Base-by-base conservation (phyloP, 2,888 invertebrate genomes). In the Rhagophthalmus giganteus region DNA sequence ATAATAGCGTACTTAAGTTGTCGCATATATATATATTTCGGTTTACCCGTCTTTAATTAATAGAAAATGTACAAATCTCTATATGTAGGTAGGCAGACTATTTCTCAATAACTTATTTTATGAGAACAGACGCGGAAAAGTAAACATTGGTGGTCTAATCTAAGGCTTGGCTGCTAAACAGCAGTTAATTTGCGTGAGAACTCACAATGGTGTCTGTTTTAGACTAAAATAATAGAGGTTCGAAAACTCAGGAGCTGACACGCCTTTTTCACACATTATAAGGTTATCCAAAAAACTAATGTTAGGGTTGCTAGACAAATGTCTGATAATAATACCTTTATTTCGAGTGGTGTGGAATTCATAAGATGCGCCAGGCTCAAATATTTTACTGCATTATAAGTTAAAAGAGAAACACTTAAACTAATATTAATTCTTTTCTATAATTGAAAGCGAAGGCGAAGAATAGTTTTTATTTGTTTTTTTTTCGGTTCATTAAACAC, bases 131-230 rank as follows among this genome's bases (percentile, higher is more conserved):
- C 55, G 50, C 30, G 51, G 53, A 52, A 61, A 60, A 59, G 53
- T 58, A 62, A 61, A 58, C 59, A 57, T 54, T 57, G 65, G 63
- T 64, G 63, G 65, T 63, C 63, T 60, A 50, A 54, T 58, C 40
- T 32, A 58, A 61, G 67, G 67, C 63, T 65, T 59, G 65, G 64
- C 64, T 59, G 65, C 65, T 66, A 67, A 67, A 67, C 59, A 61
- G 55, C 58, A 61, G 65, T 61, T 67, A 67, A 67, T 67, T 67
- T 66, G 65, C 63, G 67, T 67, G 67, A 64, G 67, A 67, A 66
- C 61, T 55, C 39, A 49, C 45, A 54, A 54, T 44, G 44, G 38
- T 55, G 57, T 63, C 58, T 58, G 53, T 58, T 61, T 60, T 60
- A 50, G 48, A 54, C 58, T 46, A 59, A 58, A 59, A 59, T 55